These are phyloP conservation scores for Thamnophis elegans DNA, from an alignment of 2,797 vertebrate species.

Conservation along the genomic window DNA sequence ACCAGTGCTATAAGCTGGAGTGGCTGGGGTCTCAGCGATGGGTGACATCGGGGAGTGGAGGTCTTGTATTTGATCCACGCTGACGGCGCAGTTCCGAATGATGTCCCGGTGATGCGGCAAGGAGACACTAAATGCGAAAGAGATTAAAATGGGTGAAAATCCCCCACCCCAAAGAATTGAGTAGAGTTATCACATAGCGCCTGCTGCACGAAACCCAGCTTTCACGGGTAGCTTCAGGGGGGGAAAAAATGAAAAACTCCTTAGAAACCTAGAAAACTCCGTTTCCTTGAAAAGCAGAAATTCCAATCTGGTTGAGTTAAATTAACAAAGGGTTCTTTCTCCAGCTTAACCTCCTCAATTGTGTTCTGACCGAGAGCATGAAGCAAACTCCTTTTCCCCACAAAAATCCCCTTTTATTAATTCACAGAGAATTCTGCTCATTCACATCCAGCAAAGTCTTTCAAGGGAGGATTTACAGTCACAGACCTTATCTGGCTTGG, in stretches of 20 bases:
- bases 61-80: conserved; percentile 97
- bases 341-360: neutral
- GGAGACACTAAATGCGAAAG: conserved; percentile 76
- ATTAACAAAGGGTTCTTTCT: neutral
- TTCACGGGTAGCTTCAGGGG: neutral
- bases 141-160: neutral
- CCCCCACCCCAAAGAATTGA: neutral
- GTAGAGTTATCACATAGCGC: neutral
- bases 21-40: conserved; percentile 84
- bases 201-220: neutral
- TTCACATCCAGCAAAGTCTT: no score
- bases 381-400: no score
- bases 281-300: neutral
- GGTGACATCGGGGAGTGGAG: conserved; percentile 89
- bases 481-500: no score
- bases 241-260: neutral
- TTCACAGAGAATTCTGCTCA: no score
- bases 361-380: no score
- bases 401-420: no score
- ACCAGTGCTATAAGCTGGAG: conserved; percentile 91
- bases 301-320: neutral
- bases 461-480: no score
- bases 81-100: conserved; percentile 93
- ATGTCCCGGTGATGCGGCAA: conserved; percentile 90
- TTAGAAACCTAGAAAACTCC: neutral